Evolutionary conservation across 1,140 invertebrate species (phyloP), one percentile per base, ranked within the genome.

Genomic region (Epicauta chinensis): DNA sequence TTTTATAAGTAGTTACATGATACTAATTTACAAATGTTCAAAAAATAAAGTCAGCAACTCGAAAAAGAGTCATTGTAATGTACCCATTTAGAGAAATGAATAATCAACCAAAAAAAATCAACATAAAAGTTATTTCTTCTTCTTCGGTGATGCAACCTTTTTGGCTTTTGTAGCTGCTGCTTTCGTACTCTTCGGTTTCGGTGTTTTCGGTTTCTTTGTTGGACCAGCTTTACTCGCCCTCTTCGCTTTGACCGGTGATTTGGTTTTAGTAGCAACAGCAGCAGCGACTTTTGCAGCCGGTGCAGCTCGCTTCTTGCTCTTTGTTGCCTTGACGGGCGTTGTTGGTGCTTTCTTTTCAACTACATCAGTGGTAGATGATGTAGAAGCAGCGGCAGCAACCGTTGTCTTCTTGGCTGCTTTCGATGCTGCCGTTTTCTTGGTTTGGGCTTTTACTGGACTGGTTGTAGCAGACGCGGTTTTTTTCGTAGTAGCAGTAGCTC

Each of bases 141-240:
- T 58, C 47, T 58, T 61, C 2, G 56, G 52, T 11, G 59, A 53
- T 11, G 49, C 46, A 6, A 53, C 40, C 39, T 58, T 58, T 29
- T 51, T 53, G 7, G 51, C 34, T 38, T 44, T 45, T 10, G 23
- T 12, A 17, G 42, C 47, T 9, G 55, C 17, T 5, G 45, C 42
- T 44, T 57, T 53, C 10, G 54, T 13, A 3, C 40, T 48, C 47
- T 57, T 53, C 12, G 54, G 50, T 51, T 55, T 61, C 7, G 59
- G 51, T 30, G 56, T 44, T 36, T 54, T 61, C n/a, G 56, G 53
- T 35, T 61, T 58, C 31, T 60, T 55, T 9, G 55, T 58, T n/a
- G 55, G 55, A 31, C 55, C 49, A 7, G 41, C 23, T 32, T 57
- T 51, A 11, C 46, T 50, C 1, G 53, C 32, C 43, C 53, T 53